Percentiles rank a stretch among this genome's conserved stretches.
These are phyloP conservation scores for Muscina levida DNA, from an alignment of 2,888 invertebrate species.

Conservation along the genomic window DNA sequence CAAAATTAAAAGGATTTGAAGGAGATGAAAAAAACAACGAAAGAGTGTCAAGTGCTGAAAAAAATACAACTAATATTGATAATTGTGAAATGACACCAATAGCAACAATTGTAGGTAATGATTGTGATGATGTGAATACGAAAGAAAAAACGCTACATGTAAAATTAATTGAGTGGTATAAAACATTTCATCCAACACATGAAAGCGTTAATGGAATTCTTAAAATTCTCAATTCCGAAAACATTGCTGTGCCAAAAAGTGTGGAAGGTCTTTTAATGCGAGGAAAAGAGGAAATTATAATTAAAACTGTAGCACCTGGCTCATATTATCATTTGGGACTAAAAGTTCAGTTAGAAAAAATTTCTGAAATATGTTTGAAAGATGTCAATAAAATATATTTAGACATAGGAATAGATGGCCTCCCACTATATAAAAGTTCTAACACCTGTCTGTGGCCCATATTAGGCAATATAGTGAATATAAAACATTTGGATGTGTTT, in stretches of 20 bases:
- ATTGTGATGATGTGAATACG: too few relatives aligned
- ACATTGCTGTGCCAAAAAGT: not conserved
- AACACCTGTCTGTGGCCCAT: constrained; percentile 23
- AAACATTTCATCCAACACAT: not conserved
- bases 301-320: constrained; percentile 19
- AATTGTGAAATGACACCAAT: too few relatives aligned
- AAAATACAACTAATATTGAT: too few relatives aligned
- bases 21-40: too few relatives aligned
- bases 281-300: not conserved
- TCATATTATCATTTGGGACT: constrained; percentile 27
- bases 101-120: too few relatives aligned
- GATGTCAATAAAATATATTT: not conserved
- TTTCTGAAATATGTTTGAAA: not conserved
- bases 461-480: constrained; percentile 20
- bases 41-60: too few relatives aligned
- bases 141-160: too few relatives aligned
- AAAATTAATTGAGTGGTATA: not conserved
- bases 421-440: constrained; percentile 35
- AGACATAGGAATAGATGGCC: constrained; percentile 35
- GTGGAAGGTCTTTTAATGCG: not conserved
- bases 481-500: not conserved
- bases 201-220: constrained; percentile 5
- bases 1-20: too few relatives aligned
- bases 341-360: not conserved
- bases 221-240: constrained; percentile 3